Base-by-base conservation (phyloP, 2,113 vertebrate genomes). In the Perca flavescens region DNA sequence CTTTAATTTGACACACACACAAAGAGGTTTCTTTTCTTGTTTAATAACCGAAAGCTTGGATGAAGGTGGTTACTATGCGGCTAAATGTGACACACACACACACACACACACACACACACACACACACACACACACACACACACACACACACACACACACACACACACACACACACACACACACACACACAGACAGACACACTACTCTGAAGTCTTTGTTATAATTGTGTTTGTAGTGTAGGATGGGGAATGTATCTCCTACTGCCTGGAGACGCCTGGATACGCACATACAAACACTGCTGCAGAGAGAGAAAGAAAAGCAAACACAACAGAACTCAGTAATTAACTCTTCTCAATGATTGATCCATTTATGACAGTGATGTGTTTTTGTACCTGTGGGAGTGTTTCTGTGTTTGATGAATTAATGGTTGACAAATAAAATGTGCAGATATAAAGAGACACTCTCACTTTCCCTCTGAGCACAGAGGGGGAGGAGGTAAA, bases 201-300 rank as follows among this genome's bases (percentile, higher is more conserved):
- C 52, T 34, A 49, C 76, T 67, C 69, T 72, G 65, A 81, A 16
- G 80, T 36, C 81, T 90, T 87, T 88, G 79, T 82, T 84, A 43
- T 57, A 54, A 36, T 80, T 22, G 49, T 82, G 87, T 73, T 64
- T 87, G 83, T 64, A 9, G 76, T 61, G 78, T 15, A 43, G 54
- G 47, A 70, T 25, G 66, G 68, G 49, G 66, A 65, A 47, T 49
- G 77, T 84, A 49, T 84, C 72, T 60, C 63, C 68, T 72, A 49
- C 58, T 79, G 88, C 83, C 67, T 83, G 83, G 86, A 84, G 61
- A 89, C 68, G 71, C 79, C 57, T 70, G 36, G 52, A 80, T 54
- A 91, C 80, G 64, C 62, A 79, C 1, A 90, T 28, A 74, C 65
- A 80, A 80, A 88, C 81, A 84, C 58, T 46, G 84, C 80, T 57